phyloP scores from a whole-genome alignment of 2,888 invertebrate genomes.

The Pollenia labialis region DNA sequence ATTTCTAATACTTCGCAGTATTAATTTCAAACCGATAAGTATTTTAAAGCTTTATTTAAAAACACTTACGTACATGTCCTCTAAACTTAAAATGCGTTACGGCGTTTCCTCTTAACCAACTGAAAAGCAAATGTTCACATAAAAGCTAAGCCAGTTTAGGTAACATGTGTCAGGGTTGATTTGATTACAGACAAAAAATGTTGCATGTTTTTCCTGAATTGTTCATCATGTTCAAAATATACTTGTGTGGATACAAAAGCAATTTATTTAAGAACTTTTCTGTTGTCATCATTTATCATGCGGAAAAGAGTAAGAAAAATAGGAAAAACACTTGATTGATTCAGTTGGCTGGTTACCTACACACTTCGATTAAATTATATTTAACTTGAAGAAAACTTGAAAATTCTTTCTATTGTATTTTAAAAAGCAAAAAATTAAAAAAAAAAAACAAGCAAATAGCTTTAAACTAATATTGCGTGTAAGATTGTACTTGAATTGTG shows the following conservation, averaged over 20 bases:
- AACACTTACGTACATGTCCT: slow-evolving; percentile 13
- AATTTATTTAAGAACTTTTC: slow-evolving; percentile 24
- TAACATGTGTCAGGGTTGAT: slow-evolving; percentile 42
- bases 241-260: not conserved
- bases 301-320: slow-evolving; percentile 47
- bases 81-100: not conserved
- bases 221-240: not conserved
- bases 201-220: slow-evolving; percentile 35
- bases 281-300: slow-evolving; percentile 63
- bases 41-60: not conserved
- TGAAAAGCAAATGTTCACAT: not conserved
- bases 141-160: not conserved
- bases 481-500: slow-evolving; percentile 52
- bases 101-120: slow-evolving; percentile 19
- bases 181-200: slow-evolving; percentile 40
- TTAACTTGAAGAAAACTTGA: slow-evolving; percentile 6
- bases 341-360: slow-evolving; percentile 60
- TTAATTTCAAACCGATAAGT: not conserved
- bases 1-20: not conserved
- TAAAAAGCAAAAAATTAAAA: not conserved
- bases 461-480: slow-evolving; percentile 54
- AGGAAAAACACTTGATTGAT: slow-evolving; percentile 57
- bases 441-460: not conserved
- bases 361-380: slow-evolving; percentile 42
- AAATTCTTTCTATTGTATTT: not conserved